Base-by-base conservation (phyloP, 2,113 vertebrate species). In the Eleginops maclovinus region DNA sequence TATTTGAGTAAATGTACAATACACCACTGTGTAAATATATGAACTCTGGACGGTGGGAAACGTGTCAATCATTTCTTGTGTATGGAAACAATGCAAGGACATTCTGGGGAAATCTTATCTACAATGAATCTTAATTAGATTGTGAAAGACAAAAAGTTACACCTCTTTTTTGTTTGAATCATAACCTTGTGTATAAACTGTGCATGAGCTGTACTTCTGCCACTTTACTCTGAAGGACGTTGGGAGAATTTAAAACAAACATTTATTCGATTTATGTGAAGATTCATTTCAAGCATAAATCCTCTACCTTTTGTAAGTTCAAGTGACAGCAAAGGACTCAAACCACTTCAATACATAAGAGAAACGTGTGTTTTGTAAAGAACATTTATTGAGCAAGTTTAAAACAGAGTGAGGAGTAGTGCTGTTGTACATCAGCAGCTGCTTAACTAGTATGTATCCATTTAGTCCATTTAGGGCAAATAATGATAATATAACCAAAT, bases 401-500 rank as follows among this genome's bases (percentile, higher is more conserved):
- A 49, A 8, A 61, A 21, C 17, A 24, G 24, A 36, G 2, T 11
- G 2, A 51, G n/a, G 22, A 15, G 10, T 13, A 4, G 21, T 46
- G 6, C 24, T 46, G 24, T 26, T 65, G 46, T n/a, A 36, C 26
- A 54, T 28, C 53, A 13, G 36, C 21, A 8, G 9, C 19, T 28
- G 55, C 36, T 47, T 49, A 9, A 10, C 41, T 51, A 26, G 21
- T 9, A 47, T 15, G 59, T 9, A 11, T 43, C 28, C 44, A 26
- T 26, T 44, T 22, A 14, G 63, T 65, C 46, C 66, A 53, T 46
- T 36, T 21, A 69, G 43, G 41, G 9, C 22, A 75, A 53, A 60
- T 73, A 43, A 63, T 64, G 51, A 63, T 55, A 12, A 31, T 55
- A 62, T 19, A 62, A 31, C 10, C 0, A 19, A 72, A 24, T 55